phyloP scores from a whole-genome alignment of 2,113 vertebrate species.

The Ranitomeya variabilis region DNA sequence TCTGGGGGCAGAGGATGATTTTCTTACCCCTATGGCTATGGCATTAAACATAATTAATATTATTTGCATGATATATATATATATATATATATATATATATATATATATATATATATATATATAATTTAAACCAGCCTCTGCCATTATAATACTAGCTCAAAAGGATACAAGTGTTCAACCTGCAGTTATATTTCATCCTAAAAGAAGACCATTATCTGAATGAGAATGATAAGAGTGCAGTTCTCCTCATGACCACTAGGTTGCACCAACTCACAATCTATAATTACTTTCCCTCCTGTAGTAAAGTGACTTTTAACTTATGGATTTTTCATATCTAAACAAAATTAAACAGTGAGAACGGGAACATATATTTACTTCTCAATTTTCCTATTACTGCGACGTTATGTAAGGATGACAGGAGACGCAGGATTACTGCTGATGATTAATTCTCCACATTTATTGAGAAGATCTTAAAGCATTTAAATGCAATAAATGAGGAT shows the following conservation, averaged over 20 bases:
- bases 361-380: conserved; percentile 15
- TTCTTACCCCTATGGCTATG: too few relatives aligned
- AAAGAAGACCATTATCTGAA: too few relatives aligned
- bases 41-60: too few relatives aligned
- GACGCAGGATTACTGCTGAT: not conserved
- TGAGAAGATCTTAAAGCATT: conserved; percentile 14
- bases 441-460: conserved; percentile 15
- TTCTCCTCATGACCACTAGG: conserved; percentile 13
- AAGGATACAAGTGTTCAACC: not conserved
- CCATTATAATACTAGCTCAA: not conserved
- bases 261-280: conserved; percentile 33
- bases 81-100: too few relatives aligned
- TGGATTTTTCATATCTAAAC: conserved; percentile 24
- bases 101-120: not conserved
- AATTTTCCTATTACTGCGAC: not conserved
- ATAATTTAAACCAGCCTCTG: not conserved
- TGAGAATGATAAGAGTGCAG: not conserved
- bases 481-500: conserved; percentile 7
- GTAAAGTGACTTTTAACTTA: not conserved
- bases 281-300: not conserved
- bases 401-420: conserved; percentile 20
- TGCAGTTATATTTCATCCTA: not conserved
- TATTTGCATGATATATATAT: too few relatives aligned
- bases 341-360: conserved; percentile 2
- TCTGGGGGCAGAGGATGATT: too few relatives aligned